Percentiles rank a stretch among this genome's conserved stretches.
phyloP scores from a whole-genome alignment of 2,113 vertebrate species.

The Capreolus pygargus region DNA sequence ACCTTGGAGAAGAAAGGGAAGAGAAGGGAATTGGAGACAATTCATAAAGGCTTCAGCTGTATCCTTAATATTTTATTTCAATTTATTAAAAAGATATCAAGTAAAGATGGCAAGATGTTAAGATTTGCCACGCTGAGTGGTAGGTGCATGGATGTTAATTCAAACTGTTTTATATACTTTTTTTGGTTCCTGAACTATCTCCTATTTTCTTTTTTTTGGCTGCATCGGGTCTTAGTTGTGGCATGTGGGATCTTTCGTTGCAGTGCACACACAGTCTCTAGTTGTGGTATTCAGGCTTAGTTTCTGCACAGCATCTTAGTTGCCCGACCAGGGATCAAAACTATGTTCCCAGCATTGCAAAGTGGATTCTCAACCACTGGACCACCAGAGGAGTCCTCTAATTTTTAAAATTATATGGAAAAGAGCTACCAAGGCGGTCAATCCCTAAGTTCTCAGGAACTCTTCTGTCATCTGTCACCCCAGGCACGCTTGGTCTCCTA shows the following conservation, averaged over 20 bases:
- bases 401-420: not conserved
- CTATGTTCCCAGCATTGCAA: not conserved
- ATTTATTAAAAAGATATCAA: not conserved
- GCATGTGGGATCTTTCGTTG: not conserved
- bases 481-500: not conserved
- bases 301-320: not conserved
- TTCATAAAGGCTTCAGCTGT: not conserved
- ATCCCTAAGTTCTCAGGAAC: not conserved
- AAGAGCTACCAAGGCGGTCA: not conserved
- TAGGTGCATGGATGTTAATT: not conserved
- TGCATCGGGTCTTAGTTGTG: not conserved
- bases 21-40: not conserved
- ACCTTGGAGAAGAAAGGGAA: not conserved
- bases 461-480: not conserved
- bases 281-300: not conserved
- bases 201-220: not conserved
- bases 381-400: not conserved
- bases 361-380: not conserved
- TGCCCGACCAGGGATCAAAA: not conserved
- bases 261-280: not conserved
- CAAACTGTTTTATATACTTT: not conserved
- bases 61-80: not conserved
- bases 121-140: not conserved
- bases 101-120: not conserved
- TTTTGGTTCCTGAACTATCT: not conserved